Conservation (phyloP, 2,113 vertebrate species). For the Xenopus laevis region DNA sequence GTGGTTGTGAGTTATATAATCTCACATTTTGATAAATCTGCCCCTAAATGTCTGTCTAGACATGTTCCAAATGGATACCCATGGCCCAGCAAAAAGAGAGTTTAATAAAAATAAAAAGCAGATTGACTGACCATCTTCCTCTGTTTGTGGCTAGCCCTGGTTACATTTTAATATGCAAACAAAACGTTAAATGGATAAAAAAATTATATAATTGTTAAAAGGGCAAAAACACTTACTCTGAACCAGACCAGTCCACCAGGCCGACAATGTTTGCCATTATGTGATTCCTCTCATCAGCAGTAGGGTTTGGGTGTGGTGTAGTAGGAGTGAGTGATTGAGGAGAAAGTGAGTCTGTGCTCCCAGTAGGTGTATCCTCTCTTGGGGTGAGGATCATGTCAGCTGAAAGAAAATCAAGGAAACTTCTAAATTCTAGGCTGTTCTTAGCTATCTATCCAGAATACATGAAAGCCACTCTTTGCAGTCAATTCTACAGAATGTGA, state of each 20-base stretch:
- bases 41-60: too few species aligned
- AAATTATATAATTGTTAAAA: too few species aligned
- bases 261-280: slow-evolving; percentile 56
- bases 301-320: slow-evolving; percentile 57
- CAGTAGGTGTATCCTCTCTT: slow-evolving; percentile 76
- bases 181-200: background rate
- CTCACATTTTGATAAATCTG: too few species aligned
- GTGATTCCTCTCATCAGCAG: slow-evolving; percentile 66
- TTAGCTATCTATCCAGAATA: too few species aligned
- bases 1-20: too few species aligned
- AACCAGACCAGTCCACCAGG: slow-evolving; percentile 58
- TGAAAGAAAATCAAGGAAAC: slow-evolving; percentile 43
- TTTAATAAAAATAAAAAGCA: too few species aligned
- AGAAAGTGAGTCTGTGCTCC: slow-evolving; percentile 87
- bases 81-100: too few species aligned
- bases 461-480: too few species aligned
- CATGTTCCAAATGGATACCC: too few species aligned
- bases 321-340: slow-evolving; percentile 77
- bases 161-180: background rate
- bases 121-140: too few species aligned
- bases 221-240: slow-evolving; percentile 58
- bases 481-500: too few species aligned
- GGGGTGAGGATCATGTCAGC: slow-evolving; percentile 63
- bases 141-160: too few species aligned
- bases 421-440: background rate